phyloP scores from a whole-genome alignment of 2,888 invertebrate species.

The Drosophila quinaria region DNA sequence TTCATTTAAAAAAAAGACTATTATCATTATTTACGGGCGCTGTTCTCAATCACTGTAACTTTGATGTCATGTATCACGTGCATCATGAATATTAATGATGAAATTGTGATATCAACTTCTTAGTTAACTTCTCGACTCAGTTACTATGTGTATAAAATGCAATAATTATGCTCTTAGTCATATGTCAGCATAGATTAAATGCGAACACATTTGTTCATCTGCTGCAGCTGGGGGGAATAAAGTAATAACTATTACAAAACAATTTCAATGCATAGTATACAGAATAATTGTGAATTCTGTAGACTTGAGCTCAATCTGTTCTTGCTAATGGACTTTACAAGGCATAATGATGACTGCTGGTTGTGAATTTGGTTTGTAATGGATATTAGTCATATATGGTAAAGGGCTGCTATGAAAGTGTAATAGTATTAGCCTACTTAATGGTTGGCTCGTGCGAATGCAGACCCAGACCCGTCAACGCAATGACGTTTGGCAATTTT shows the following conservation, averaged over 20 bases:
- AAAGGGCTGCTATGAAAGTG: slow-evolving; percentile 1
- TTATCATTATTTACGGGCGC: too few relatives aligned
- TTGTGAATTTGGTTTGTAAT: neutral
- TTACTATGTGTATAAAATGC: neutral
- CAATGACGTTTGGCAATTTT: slow-evolving; percentile 41
- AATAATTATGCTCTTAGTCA: slow-evolving; percentile 40
- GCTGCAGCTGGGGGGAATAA: neutral
- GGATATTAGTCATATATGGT: slow-evolving; percentile 51
- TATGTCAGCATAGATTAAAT: slow-evolving; percentile 28
- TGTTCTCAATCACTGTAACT: neutral
- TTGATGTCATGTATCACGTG: neutral
- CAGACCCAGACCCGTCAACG: neutral
- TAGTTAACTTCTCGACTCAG: neutral
- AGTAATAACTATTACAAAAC: slow-evolving; percentile 3
- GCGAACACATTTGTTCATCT: neutral
- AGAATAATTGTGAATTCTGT: neutral
- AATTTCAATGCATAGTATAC: slow-evolving; percentile 2
- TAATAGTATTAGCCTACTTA: slow-evolving; percentile 55
- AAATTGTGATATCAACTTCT: neutral
- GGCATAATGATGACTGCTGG: slow-evolving; percentile 19
- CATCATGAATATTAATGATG: neutral
- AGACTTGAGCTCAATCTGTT: slow-evolving; percentile 3
- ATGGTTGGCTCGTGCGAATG: slow-evolving; percentile 25
- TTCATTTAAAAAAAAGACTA: too few relatives aligned
- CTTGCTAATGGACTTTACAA: slow-evolving; percentile 12